Conservation (phyloP, 2,797 vertebrate species). For the Sphaeramia orbicularis region DNA sequence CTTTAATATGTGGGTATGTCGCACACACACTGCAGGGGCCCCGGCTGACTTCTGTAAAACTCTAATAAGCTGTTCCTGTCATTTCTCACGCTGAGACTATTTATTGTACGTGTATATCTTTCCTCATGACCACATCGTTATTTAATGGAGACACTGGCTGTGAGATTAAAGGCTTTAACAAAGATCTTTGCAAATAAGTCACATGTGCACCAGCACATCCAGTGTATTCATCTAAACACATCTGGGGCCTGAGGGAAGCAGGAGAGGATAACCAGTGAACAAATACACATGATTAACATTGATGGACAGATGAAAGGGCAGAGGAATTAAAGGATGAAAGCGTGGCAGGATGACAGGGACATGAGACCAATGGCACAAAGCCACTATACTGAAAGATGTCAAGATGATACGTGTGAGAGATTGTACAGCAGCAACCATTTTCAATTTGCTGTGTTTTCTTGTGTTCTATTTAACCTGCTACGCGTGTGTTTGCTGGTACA, state of each 20-base stretch:
- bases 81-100: conserved; percentile 12
- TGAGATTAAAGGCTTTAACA: conserved; percentile 52
- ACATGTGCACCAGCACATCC: conserved; percentile 5
- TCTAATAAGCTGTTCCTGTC: not conserved
- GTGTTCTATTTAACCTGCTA: conserved; percentile 13
- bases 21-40: not conserved
- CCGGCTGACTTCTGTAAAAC: not conserved
- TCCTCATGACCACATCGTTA: not conserved
- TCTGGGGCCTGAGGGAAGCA: conserved; percentile 29
- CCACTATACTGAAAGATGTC: conserved; percentile 27
- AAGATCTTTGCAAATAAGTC: conserved; percentile 38
- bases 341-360: conserved; percentile 41
- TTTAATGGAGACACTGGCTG: conserved; percentile 30
- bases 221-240: conserved; percentile 8
- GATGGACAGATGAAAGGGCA: conserved; percentile 64
- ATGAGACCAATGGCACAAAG: conserved; percentile 28
- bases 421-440: conserved; percentile 5
- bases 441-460: conserved; percentile 2
- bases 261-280: conserved; percentile 34
- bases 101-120: not conserved
- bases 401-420: not conserved
- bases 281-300: conserved; percentile 53
- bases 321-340: conserved; percentile 61
- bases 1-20: not conserved
- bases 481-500: not conserved